Percentiles rank a stretch among this genome's conserved stretches.
Conservation (phyloP, 2,888 invertebrate genomes). For the Pyrocoelia pectoralis region DNA sequence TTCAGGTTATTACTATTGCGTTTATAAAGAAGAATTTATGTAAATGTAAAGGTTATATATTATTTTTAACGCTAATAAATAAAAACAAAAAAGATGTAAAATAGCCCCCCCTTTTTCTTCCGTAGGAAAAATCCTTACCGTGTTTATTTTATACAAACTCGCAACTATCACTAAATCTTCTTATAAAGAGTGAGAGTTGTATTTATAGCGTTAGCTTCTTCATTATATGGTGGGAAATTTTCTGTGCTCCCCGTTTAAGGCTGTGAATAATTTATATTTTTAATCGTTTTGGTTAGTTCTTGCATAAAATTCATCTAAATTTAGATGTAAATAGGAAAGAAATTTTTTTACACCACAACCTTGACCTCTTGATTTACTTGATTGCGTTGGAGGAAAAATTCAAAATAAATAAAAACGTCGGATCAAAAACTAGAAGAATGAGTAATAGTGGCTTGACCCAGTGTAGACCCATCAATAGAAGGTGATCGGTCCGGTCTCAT, state of each 20-base stretch:
- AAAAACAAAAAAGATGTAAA: no score
- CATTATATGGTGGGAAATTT: constrained; percentile 31
- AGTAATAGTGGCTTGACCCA: no score
- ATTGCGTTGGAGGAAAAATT: no score
- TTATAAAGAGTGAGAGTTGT: constrained; percentile 31
- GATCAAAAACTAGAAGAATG: no score
- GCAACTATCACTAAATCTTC: constrained; percentile 33
- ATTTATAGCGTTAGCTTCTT: constrained; percentile 33
- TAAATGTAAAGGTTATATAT: constrained; percentile 12
- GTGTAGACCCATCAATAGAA: no score
- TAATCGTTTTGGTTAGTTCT: neutral
- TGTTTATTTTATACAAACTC: constrained; percentile 29
- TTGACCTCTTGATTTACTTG: neutral
- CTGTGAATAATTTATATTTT: neutral
- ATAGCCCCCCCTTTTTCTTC: no score
- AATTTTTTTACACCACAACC: neutral
- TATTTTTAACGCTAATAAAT: neutral
- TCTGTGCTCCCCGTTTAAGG: constrained; percentile 16
- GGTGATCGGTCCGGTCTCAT: no score
- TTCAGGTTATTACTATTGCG: constrained; percentile 24
- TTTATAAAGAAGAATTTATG: constrained; percentile 14
- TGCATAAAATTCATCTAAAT: constrained; percentile 4
- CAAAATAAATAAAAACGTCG: no score
- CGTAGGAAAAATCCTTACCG: neutral
- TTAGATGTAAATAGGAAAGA: neutral